Evolutionary conservation across 2,888 invertebrate genomes (phyloP).

Genomic region (Gastracanthus pulcherrimus): DNA sequence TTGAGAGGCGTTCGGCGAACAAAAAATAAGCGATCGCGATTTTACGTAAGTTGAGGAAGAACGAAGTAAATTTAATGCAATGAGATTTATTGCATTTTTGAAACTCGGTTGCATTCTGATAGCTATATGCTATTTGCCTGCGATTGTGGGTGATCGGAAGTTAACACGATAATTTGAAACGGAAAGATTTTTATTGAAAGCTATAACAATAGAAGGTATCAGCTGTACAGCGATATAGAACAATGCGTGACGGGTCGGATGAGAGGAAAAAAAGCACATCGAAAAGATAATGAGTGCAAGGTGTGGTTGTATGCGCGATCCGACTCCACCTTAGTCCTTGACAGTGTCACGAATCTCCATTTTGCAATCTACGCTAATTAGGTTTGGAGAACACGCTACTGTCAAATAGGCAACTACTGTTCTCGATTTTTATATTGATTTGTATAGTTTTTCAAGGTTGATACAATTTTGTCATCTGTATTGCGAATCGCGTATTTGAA

Average conservation of each 20-base stretch:
- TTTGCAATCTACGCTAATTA: conserved; percentile 19
- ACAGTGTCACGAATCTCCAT: conserved; percentile 19
- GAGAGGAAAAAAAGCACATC: neutral
- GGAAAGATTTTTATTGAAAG: too few relatives aligned
- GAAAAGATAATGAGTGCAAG: conserved; percentile 13
- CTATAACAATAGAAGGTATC: too few relatives aligned
- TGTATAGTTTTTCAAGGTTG: too few relatives aligned
- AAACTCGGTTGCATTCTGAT: neutral
- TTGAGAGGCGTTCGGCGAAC: neutral
- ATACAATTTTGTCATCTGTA: too few relatives aligned
- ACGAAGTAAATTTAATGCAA: too few relatives aligned
- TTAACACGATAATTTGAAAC: neutral
- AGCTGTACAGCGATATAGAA: neutral
- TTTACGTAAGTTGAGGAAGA: conserved; percentile 1
- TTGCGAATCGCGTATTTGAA: too few relatives aligned
- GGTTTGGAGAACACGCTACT: neutral
- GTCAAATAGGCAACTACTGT: neutral
- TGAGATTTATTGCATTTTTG: too few relatives aligned
- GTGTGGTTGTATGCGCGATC: neutral
- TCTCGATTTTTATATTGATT: neutral
- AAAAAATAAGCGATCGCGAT: neutral
- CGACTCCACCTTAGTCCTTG: conserved; percentile 32
- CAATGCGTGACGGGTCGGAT: neutral
- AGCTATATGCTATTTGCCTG: neutral
- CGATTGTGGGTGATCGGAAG: neutral